These are phyloP conservation scores for Druon quercuslanigerum DNA, from an alignment of 1,140 invertebrate species.

Conservation along the genomic window DNA sequence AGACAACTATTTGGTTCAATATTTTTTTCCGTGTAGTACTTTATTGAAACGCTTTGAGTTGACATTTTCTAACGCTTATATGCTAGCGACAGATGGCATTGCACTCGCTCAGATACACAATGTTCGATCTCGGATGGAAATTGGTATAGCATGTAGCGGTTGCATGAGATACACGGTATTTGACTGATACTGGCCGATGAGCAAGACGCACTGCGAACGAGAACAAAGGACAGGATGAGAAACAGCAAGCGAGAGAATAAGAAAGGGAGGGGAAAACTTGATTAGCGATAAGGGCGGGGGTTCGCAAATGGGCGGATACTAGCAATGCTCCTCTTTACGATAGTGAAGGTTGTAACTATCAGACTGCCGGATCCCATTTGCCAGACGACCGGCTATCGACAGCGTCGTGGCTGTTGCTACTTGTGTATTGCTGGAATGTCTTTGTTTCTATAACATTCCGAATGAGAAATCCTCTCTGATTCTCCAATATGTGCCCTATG, in stretches of 20 bases:
- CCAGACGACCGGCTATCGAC: conserved; percentile 54
- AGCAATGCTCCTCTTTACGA: conserved; percentile 37
- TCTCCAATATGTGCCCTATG: neutral
- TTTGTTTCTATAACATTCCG: conserved; percentile 17
- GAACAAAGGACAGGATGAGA: conserved; percentile 19
- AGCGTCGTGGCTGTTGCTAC: conserved; percentile 40
- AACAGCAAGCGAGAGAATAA: conserved; percentile 16
- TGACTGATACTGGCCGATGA: neutral
- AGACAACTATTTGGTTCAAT: no score
- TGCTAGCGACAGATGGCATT: neutral
- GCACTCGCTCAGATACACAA: neutral
- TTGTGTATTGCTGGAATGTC: conserved; percentile 52
- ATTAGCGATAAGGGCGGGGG: conserved; percentile 37
- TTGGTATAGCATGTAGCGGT: neutral
- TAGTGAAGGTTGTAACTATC: conserved; percentile 48
- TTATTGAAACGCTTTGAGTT: no score
- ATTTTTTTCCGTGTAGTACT: no score
- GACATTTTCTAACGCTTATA: no score
- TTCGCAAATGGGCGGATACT: conserved; percentile 48
- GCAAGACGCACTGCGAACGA: neutral
- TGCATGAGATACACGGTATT: neutral
- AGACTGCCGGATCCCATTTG: conserved; percentile 63
- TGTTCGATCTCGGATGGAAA: neutral
- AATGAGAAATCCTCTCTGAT: neutral
- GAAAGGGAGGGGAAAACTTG: conserved; percentile 1